These are phyloP conservation scores for Stratiomys singularior DNA, from an alignment of 2,888 invertebrate genomes.

Conservation along the genomic window DNA sequence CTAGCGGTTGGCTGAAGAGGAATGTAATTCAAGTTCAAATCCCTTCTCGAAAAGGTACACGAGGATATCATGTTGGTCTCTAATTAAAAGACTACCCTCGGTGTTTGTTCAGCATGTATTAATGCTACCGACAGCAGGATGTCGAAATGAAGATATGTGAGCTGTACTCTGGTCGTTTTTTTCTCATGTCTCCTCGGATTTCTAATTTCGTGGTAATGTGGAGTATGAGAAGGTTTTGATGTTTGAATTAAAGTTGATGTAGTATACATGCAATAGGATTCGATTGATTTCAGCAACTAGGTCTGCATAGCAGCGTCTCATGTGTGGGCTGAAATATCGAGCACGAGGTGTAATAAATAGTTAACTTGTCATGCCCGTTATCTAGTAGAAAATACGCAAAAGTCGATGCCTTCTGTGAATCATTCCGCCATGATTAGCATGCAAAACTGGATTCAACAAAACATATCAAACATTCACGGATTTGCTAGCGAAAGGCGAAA, in stretches of 20 bases:
- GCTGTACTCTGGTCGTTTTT: background rate
- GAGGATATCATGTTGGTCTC: constrained; percentile 44
- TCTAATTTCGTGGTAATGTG: background rate
- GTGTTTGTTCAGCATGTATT: constrained; percentile 37
- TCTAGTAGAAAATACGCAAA: no score
- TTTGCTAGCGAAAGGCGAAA: no score
- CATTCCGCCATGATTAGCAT: no score
- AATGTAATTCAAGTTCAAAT: constrained; percentile 32
- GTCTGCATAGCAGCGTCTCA: no score
- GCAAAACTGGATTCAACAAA: no score
- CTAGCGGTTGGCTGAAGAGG: background rate
- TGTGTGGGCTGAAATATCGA: no score
- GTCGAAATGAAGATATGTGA: constrained; percentile 42
- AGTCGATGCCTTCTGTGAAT: no score
- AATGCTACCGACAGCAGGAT: constrained; percentile 40
- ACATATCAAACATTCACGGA: no score
- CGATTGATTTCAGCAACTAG: no score
- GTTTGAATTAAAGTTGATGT: background rate
- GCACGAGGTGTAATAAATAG: no score
- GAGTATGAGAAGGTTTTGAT: constrained; percentile 1
- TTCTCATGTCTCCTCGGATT: background rate
- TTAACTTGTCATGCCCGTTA: no score
- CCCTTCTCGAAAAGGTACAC: constrained; percentile 41
- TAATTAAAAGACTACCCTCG: constrained; percentile 46
- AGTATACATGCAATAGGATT: no score